These are phyloP conservation scores for Montipora capitata DNA, from an alignment of 92 coral and sea anemone genomes.

Conservation along the genomic window DNA sequence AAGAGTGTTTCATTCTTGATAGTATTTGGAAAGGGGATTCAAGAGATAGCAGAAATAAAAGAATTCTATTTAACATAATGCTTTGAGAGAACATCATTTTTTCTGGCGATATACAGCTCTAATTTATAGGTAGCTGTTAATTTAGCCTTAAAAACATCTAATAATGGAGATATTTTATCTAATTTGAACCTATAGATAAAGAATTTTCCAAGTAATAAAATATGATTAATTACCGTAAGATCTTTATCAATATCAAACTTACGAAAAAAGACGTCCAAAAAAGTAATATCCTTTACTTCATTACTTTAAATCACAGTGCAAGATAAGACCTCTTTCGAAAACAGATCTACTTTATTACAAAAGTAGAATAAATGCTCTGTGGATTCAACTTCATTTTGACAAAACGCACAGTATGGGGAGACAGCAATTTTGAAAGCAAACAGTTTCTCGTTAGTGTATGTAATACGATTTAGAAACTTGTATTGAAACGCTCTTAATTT, in stretches of 20 bases:
- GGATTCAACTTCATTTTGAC: slow-evolving; percentile 13
- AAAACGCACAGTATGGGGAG: neutral
- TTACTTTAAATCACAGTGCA: neutral
- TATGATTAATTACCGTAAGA: neutral
- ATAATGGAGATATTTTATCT: neutral
- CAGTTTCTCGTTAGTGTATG: neutral
- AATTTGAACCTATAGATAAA: slow-evolving; percentile 13
- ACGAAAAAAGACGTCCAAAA: neutral
- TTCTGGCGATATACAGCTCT: neutral
- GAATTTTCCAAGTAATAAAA: neutral
- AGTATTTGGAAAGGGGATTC: neutral
- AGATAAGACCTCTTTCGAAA: neutral
- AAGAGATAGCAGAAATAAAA: neutral
- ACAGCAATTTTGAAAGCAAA: neutral
- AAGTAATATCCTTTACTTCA: slow-evolving; percentile 10
- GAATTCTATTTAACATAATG: neutral
- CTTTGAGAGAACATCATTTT: no score
- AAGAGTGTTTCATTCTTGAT: no score
- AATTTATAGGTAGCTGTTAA: slow-evolving; percentile 9
- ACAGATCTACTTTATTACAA: neutral
- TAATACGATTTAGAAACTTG: slow-evolving; percentile 13
- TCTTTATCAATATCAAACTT: neutral
- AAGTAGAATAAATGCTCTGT: slow-evolving; percentile 13
- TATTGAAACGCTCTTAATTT: slow-evolving; percentile 15
- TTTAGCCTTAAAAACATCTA: slow-evolving; percentile 24